A percentile compares a stretch with the other conserved stretches of the same genome.
Conservation (phyloP, 2,797 vertebrate species). For the Chromis chromis region DNA sequence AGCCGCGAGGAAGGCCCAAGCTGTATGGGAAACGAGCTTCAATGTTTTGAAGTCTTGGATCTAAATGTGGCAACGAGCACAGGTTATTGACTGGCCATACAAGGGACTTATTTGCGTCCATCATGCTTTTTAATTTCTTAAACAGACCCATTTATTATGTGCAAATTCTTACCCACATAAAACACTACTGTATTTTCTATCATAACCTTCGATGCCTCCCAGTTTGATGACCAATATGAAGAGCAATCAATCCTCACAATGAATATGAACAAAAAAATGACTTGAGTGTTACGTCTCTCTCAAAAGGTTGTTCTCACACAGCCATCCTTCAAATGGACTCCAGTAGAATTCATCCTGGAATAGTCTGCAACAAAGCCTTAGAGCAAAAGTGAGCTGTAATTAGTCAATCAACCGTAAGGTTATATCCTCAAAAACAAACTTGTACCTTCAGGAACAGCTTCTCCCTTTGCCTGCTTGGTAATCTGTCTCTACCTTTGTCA, state of each 20-base stretch:
- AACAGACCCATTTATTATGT: background rate
- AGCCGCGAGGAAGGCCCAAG: conserved; percentile 24
- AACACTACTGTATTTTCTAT: background rate
- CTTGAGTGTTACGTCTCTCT: no score
- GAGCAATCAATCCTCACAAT: background rate
- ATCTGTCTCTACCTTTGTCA: no score
- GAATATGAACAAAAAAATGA: no score
- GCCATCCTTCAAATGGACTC: no score
- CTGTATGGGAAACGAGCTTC: conserved; percentile 34
- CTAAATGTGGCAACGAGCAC: conserved; percentile 12
- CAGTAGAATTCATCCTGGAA: no score
- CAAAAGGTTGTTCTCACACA: no score
- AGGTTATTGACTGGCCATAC: conserved; percentile 2
- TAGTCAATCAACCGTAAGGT: no score
- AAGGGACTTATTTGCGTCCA: background rate
- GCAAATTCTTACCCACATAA: background rate
- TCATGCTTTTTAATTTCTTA: background rate
- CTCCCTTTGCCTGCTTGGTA: no score
- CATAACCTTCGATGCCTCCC: background rate
- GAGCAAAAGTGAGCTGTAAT: no score
- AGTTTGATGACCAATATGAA: background rate
- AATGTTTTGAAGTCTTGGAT: conserved; percentile 34
- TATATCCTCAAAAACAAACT: no score
- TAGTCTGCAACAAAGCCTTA: no score
- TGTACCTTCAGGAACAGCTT: no score